These are phyloP conservation scores for Nerophis lumbriciformis DNA, from an alignment of 2,113 vertebrate species.

Conservation along the genomic window DNA sequence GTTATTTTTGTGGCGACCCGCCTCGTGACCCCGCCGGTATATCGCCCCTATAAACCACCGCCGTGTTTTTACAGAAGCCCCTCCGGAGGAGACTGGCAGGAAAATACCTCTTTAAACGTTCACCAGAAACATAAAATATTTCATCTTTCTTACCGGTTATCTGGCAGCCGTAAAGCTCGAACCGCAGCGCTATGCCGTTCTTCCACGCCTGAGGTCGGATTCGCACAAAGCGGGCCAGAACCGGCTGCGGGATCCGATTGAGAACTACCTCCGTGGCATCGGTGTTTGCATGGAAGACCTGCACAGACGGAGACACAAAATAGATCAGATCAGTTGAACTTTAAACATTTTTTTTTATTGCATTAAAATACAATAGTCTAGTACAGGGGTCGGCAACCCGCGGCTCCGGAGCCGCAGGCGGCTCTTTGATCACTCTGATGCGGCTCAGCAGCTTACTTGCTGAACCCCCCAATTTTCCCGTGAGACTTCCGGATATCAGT, in stretches of 20 bases:
- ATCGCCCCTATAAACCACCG: slow-evolving; percentile 11
- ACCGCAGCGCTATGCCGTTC: slow-evolving; percentile 85
- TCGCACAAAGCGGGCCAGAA: slow-evolving; percentile 88
- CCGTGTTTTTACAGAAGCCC: slow-evolving; percentile 31
- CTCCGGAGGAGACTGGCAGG: neutral
- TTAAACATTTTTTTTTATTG: no score
- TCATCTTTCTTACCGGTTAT: slow-evolving; percentile 80
- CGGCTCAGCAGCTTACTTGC: no score
- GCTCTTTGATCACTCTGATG: no score
- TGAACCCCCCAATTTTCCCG: no score
- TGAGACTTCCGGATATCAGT: no score
- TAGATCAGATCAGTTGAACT: neutral
- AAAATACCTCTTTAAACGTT: slow-evolving; percentile 20
- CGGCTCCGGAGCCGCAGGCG: no score
- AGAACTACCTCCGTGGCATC: slow-evolving; percentile 89
- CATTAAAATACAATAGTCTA: no score
- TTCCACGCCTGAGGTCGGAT: slow-evolving; percentile 92
- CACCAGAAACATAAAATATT: neutral
- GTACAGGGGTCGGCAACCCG: no score
- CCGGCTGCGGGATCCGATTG: slow-evolving; percentile 86
- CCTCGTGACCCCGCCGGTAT: slow-evolving; percentile 14
- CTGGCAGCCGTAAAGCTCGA: slow-evolving; percentile 94
- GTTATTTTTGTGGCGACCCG: slow-evolving; percentile 25
- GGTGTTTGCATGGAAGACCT: slow-evolving; percentile 90
- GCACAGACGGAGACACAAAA: slow-evolving; percentile 18